Evolutionary conservation across 1,140 invertebrate genomes (phyloP).

Genomic region (Centruroides sculpturatus): DNA sequence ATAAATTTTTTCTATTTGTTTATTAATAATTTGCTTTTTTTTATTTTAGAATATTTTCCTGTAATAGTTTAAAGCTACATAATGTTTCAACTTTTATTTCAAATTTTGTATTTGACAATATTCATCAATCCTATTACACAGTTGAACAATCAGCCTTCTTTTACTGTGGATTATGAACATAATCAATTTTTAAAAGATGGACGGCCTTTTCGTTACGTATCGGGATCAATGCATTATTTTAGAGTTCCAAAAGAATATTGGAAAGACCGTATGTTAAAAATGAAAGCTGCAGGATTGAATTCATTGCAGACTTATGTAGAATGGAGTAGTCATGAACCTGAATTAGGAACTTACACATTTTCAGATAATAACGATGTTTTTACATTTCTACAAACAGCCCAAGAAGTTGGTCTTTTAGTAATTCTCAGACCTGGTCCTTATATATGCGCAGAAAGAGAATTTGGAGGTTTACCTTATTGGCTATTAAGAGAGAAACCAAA

Average conservation of each 20-base stretch:
- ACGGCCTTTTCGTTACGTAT: conserved; percentile 57
- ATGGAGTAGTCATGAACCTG: conserved; percentile 80
- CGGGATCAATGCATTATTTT: conserved; percentile 85
- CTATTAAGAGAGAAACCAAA: conserved; percentile 48
- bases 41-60: too few species aligned
- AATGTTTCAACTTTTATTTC: too few species aligned
- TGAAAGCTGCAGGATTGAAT: conserved; percentile 75
- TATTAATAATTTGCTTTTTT: conserved; percentile 13
- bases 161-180: conserved; percentile 50
- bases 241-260: conserved; percentile 64
- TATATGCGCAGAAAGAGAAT: conserved; percentile 73
- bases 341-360: conserved; percentile 50
- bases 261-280: conserved; percentile 63
- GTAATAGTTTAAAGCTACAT: too few species aligned
- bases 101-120: too few species aligned
- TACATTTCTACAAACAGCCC: conserved; percentile 60
- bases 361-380: conserved; percentile 57
- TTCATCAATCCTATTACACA: too few species aligned
- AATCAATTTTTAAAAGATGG: conserved; percentile 72
- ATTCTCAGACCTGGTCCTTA: conserved; percentile 81
- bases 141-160: conserved; percentile 14
- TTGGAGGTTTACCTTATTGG: conserved; percentile 68
- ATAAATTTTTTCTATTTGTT: too few species aligned
- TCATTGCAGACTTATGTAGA: conserved; percentile 83
- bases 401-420: conserved; percentile 63